These are phyloP conservation scores for Ferdinandea cuprea DNA, from an alignment of 2,888 invertebrate genomes.

Conservation along the genomic window DNA sequence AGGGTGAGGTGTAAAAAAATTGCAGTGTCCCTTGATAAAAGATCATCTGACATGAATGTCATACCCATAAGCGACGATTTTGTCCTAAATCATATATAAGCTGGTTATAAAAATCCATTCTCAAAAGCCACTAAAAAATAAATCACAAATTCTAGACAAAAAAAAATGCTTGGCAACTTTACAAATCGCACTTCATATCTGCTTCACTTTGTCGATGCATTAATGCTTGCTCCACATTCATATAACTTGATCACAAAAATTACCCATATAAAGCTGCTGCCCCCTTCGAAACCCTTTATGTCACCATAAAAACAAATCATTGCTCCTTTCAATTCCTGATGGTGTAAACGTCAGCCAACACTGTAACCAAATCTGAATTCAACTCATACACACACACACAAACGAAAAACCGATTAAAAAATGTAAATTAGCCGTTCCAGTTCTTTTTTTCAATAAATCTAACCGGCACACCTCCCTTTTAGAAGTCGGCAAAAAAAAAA, in stretches of 20 bases:
- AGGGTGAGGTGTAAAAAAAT: too few relatives aligned
- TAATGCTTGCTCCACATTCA: conserved; percentile 16
- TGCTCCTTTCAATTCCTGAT: conserved; percentile 51
- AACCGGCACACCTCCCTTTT: conserved; percentile 4
- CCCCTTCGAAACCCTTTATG: conserved; percentile 49
- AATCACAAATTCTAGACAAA: conserved; percentile 38
- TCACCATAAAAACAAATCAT: conserved; percentile 66
- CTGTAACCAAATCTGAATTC: background rate
- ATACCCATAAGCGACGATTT: too few relatives aligned
- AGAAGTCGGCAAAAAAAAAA: background rate
- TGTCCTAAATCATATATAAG: too few relatives aligned
- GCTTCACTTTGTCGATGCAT: background rate
- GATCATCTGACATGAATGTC: too few relatives aligned
- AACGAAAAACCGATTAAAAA: conserved; percentile 67
- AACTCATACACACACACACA: background rate
- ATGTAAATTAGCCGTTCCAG: conserved; percentile 72
- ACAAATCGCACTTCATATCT: conserved; percentile 25
- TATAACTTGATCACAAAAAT: conserved; percentile 8
- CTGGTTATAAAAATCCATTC: background rate
- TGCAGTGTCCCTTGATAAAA: too few relatives aligned
- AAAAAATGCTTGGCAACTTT: conserved; percentile 61
- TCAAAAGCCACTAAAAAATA: conserved; percentile 23
- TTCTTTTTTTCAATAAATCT: conserved; percentile 58
- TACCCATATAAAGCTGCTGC: conserved; percentile 43
- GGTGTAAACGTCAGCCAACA: conserved; percentile 42